A percentile compares a stretch with the other conserved stretches of the same genome.
Evolutionary conservation across 2,113 vertebrate species (phyloP).

Genomic region (Coptodon rendalli): DNA sequence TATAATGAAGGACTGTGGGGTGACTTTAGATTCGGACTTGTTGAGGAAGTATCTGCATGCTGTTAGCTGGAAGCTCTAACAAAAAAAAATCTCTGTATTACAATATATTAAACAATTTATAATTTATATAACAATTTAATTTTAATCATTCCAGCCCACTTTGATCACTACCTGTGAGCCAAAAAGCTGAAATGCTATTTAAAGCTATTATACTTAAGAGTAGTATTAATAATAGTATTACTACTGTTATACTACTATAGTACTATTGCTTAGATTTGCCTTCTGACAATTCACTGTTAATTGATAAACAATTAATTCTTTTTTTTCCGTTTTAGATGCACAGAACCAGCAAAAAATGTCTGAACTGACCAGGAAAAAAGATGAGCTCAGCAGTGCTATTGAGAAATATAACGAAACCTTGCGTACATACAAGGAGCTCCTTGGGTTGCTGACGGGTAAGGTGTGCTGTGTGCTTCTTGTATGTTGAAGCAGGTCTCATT

Average conservation of each 20-base stretch:
- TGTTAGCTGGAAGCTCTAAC: neutral
- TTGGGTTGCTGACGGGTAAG: conserved; percentile 72
- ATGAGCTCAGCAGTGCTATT: conserved; percentile 70
- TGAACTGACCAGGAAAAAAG: conserved; percentile 78
- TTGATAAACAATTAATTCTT: neutral
- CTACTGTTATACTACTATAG: neutral
- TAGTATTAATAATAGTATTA: neutral
- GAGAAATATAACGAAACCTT: conserved; percentile 60
- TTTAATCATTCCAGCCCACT: neutral
- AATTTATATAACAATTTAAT: too few relatives aligned
- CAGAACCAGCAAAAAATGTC: conserved; percentile 81
- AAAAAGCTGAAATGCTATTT: neutral
- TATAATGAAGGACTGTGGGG: neutral
- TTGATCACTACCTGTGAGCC: neutral
- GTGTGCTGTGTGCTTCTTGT: neutral
- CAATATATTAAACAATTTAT: neutral
- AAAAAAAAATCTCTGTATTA: rapidly evolving
- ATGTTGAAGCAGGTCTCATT: neutral
- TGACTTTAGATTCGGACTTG: neutral
- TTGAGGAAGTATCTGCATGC: neutral
- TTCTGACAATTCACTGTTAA: neutral
- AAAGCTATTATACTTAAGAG: neutral
- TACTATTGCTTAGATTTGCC: neutral
- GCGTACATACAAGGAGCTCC: conserved; percentile 60
- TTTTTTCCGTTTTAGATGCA: conserved; percentile 69